Evolutionary conservation across 2,113 vertebrate species (phyloP).

Genomic region (Oryctolagus cuniculus): mOryCun1.1 NC_091433.1:152119001-152119500

Average conservation of each 20-base stretch:
- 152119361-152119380: neutral
- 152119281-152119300: neutral
- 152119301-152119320: neutral
- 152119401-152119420: neutral
- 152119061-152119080: conserved; percentile 57
- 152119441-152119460: neutral
- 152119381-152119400: neutral
- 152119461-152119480: neutral
- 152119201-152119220: neutral
- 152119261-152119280: neutral
- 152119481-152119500: neutral
- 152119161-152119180: neutral
- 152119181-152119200: neutral
- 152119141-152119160: conserved; percentile 39
- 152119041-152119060: conserved; percentile 42
- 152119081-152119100: conserved; percentile 20
- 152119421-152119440: neutral
- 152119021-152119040: conserved; percentile 67
- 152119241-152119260: conserved; percentile 31
- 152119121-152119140: conserved; percentile 59
- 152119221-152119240: neutral
- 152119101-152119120: neutral
- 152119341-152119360: neutral
- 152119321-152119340: conserved; percentile 27
- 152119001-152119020: conserved; percentile 57